Base-by-base conservation (phyloP, 2,797 vertebrate genomes). In the Aeoliscus strigatus region DNA sequence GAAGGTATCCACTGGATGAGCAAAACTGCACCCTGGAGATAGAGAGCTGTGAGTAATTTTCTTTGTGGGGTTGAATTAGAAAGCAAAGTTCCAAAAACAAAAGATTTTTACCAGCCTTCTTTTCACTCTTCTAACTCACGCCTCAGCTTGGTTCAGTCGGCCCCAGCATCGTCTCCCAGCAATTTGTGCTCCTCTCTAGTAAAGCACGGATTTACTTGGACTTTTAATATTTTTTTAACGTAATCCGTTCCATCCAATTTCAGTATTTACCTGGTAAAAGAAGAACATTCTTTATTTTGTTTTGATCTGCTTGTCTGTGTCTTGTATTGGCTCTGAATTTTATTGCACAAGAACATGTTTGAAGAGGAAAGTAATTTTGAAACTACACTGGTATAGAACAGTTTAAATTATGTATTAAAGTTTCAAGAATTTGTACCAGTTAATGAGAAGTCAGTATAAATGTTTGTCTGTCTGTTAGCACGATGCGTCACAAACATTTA, bases 1-100 rank as follows among this genome's bases (percentile, higher is more conserved):
- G 93, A 46, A 83, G 93, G 73, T 97, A 97, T 31, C 95, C 94
- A 18, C 85, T 97, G 73, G 88, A 88, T 12, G 86, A 88, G 33
- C 86, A 88, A 34, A 88, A 88, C 75, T 89, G 86, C 71, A 87
- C 86, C 2, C 67, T 88, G 3, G 86, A 88, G 47, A 89, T 87
- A 27, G 85, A 89, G 42, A 88, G 84, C 15, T 87, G 85, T 89
- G 57, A 87, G 86, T 89, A 46, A n/a, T n/a, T n/a, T n/a, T n/a
- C 10, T 15, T 49, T 2, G 15, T 29, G 21, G 11, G 8, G 27
- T 4, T 32, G 11, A 30, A 23, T 39, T 16, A 6, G 6, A 8
- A 23, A 23, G 8, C 21, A 23, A 23, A 23, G 8, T 23, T 4
- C 8, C 8, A n/a, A n/a, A n/a, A n/a, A n/a, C n/a, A n/a, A n/a